Percentiles rank a stretch among this genome's conserved stretches.
These are phyloP conservation scores for Drosophila nigritarsus DNA, from an alignment of 2,888 invertebrate species.

Conservation along the genomic window DNA sequence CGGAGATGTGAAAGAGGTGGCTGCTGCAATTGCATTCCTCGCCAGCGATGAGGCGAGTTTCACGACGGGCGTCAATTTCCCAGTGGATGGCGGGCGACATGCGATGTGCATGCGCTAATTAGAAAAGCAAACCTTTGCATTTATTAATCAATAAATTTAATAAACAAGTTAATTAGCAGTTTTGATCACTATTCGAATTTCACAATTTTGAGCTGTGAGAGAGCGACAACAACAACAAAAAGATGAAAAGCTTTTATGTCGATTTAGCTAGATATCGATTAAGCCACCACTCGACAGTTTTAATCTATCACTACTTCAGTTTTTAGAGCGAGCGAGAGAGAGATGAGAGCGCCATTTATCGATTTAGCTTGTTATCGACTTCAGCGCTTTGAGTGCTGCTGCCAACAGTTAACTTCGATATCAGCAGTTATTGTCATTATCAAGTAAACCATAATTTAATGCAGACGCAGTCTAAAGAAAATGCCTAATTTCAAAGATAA, in stretches of 20 bases:
- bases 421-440: slow-evolving; percentile 11
- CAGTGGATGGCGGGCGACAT: slow-evolving; percentile 97
- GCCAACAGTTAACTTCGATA: slow-evolving; percentile 15
- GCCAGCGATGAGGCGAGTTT: slow-evolving; percentile 95
- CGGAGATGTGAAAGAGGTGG: slow-evolving; percentile 94
- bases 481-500: slow-evolving; percentile 87
- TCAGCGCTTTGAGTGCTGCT: not conserved
- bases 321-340: not conserved
- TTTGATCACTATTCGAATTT: slow-evolving; percentile 20
- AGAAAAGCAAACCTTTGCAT: too few species aligned
- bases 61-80: slow-evolving; percentile 94
- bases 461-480: not conserved
- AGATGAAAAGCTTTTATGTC: not conserved
- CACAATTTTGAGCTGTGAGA: slow-evolving; percentile 23
- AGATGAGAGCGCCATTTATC: not conserved
- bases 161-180: too few species aligned
- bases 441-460: not conserved
- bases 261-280: slow-evolving; percentile 25
- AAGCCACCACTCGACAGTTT: not conserved
- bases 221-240: not conserved
- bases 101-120: slow-evolving; percentile 89
- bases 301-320: too few species aligned
- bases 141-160: slow-evolving; percentile 1
- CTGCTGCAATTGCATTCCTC: slow-evolving; percentile 95
- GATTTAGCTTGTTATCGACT: slow-evolving; percentile 29